Conservation (phyloP, 2,797 vertebrate species). For the Borostomias antarcticus region DNA sequence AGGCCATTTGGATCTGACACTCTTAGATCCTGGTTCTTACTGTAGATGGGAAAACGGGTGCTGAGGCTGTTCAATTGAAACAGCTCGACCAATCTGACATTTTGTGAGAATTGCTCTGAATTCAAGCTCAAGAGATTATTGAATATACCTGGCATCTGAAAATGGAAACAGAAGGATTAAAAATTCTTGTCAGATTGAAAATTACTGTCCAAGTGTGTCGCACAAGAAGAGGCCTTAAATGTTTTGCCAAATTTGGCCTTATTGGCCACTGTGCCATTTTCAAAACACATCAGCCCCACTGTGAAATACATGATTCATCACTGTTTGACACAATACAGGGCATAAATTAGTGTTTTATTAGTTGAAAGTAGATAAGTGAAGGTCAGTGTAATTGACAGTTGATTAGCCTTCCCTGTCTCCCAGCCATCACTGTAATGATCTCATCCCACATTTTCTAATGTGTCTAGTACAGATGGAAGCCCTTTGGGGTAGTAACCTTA, state of each 20-base stretch:
- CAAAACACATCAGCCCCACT: too few species aligned
- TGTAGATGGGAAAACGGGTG: conserved; percentile 3
- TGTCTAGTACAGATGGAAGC: too few species aligned
- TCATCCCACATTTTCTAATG: not conserved
- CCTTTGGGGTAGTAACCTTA: too few species aligned
- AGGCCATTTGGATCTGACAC: conserved; percentile 2
- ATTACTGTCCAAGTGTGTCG: not conserved
- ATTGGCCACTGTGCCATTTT: too few species aligned
- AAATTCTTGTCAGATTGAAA: not conserved
- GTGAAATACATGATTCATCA: too few species aligned
- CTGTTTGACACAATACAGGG: too few species aligned
- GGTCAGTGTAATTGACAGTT: not conserved
- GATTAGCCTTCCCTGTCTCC: not conserved
- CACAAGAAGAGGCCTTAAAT: too few species aligned
- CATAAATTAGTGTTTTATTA: not conserved
- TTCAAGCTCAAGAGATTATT: not conserved
- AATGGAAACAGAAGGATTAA: not conserved
- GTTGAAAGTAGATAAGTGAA: not conserved
- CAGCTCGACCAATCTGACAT: conserved; percentile 6
- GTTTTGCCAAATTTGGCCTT: not conserved
- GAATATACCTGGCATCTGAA: not conserved
- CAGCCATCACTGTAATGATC: not conserved
- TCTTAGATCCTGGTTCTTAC: not conserved
- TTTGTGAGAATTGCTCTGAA: not conserved
- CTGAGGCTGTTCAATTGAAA: conserved; percentile 5